Conservation (phyloP, 1,140 invertebrate species). For the Sycobia sp. region DNA sequence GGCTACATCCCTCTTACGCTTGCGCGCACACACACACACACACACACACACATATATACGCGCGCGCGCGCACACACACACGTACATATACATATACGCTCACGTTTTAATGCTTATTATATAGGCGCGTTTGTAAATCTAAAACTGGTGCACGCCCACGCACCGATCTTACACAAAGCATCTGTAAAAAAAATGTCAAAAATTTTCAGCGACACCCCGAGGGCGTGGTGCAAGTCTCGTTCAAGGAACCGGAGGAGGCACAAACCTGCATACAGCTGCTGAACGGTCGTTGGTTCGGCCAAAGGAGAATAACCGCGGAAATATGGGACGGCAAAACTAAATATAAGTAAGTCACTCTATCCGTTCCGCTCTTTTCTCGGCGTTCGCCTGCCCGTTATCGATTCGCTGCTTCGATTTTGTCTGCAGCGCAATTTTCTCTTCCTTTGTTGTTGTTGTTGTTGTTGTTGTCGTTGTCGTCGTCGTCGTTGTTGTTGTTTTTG, state of each 20-base stretch:
- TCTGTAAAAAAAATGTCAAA: conserved; percentile 13
- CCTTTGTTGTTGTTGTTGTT: no score
- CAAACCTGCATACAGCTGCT: conserved; percentile 87
- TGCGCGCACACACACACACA: no score
- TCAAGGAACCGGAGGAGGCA: conserved; percentile 88
- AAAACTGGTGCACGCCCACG: background rate
- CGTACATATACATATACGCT: no score
- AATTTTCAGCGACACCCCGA: conserved; percentile 83
- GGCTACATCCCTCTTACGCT: background rate
- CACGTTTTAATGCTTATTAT: background rate
- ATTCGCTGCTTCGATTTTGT: no score
- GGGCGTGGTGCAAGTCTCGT: conserved; percentile 90
- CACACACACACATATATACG: no score
- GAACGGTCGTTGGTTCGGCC: conserved; percentile 91
- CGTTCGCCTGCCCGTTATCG: background rate
- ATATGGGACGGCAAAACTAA: conserved; percentile 97
- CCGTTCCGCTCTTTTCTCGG: background rate
- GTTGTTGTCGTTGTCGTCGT: no score
- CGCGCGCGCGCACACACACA: no score
- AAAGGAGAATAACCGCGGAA: conserved; percentile 81
- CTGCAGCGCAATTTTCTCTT: no score
- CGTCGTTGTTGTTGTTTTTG: no score
- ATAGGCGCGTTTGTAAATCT: background rate
- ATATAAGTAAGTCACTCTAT: conserved; percentile 70
- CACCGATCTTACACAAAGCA: background rate